These are phyloP conservation scores for Hormaphis cornu DNA, from an alignment of 1,140 invertebrate species.

Conservation along the genomic window DNA sequence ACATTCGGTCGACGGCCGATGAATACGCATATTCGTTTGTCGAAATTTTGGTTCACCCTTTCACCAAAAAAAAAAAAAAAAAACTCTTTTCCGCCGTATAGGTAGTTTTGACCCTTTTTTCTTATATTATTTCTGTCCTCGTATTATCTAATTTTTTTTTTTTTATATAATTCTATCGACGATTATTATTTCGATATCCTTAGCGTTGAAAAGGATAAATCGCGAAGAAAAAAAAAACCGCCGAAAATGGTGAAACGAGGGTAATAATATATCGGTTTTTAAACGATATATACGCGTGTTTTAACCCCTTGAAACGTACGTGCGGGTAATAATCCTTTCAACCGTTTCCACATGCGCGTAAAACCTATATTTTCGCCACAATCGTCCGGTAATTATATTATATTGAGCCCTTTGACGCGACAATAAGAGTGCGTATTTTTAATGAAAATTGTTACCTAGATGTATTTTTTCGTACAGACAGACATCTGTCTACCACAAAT, in stretches of 20 bases:
- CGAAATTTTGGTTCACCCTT: constrained; percentile 20
- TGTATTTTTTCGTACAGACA: neutral
- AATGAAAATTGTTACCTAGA: neutral
- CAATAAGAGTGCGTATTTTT: neutral
- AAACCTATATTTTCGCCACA: constrained; percentile 27
- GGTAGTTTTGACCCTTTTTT: constrained; percentile 4
- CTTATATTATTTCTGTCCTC: neutral
- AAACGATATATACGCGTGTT: constrained; percentile 9
- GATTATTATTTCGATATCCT: constrained; percentile 21
- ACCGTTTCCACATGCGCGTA: constrained; percentile 27
- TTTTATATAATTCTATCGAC: neutral
- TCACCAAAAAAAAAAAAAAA: neutral
- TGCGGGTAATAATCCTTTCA: constrained; percentile 2
- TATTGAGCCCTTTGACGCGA: neutral
- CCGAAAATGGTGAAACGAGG: neutral
- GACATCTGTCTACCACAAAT: neutral
- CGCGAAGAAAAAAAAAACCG: neutral
- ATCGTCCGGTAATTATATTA: constrained; percentile 25
- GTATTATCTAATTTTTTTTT: neutral
- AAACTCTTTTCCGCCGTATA: neutral
- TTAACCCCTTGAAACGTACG: constrained; percentile 19
- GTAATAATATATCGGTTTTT: constrained; percentile 28
- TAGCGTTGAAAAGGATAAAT: constrained; percentile 13
- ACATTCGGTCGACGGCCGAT: constrained; percentile 5
- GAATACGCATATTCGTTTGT: constrained; percentile 26